phyloP scores from a whole-genome alignment of 2,888 invertebrate genomes.

The Pilophorus perplexus region DNA sequence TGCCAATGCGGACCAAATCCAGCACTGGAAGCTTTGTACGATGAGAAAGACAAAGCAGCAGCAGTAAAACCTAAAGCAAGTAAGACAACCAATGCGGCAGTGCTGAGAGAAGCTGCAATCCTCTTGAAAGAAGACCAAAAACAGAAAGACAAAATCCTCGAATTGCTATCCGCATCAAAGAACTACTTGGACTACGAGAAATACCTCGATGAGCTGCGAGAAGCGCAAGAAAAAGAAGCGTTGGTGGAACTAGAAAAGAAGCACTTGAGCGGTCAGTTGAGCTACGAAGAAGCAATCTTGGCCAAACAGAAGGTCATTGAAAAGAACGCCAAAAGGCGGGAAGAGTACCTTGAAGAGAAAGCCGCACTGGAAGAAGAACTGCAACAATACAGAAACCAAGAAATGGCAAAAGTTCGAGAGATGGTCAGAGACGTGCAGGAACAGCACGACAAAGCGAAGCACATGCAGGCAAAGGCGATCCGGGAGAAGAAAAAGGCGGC shows the following conservation, averaged over 20 bases:
- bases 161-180: conserved; percentile 19
- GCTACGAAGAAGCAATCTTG: conserved; percentile 37
- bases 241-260: conserved; percentile 23
- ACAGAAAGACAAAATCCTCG: conserved; percentile 3
- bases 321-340: conserved; percentile 15
- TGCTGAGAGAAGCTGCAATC: conserved; percentile 27
- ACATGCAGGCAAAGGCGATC: not conserved
- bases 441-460: conserved; percentile 24
- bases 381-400: conserved; percentile 14
- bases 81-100: conserved; percentile 20
- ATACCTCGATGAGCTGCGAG: conserved; percentile 19
- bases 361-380: conserved; percentile 17
- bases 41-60: not conserved
- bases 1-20: conserved; percentile 23
- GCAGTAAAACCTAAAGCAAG: not conserved
- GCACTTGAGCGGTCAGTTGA: conserved; percentile 25
- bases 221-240: conserved; percentile 20
- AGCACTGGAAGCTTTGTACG: not conserved
- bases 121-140: conserved; percentile 24
- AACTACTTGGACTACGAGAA: conserved; percentile 26
- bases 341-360: conserved; percentile 23
- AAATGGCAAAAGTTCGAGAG: conserved; percentile 10
- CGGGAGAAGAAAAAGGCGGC: conserved; percentile 12
- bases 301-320: conserved; percentile 19
- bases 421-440: not conserved